Evolutionary conservation across 2,888 invertebrate species (phyloP).

Genomic region (Noctua fimbriata): DNA sequence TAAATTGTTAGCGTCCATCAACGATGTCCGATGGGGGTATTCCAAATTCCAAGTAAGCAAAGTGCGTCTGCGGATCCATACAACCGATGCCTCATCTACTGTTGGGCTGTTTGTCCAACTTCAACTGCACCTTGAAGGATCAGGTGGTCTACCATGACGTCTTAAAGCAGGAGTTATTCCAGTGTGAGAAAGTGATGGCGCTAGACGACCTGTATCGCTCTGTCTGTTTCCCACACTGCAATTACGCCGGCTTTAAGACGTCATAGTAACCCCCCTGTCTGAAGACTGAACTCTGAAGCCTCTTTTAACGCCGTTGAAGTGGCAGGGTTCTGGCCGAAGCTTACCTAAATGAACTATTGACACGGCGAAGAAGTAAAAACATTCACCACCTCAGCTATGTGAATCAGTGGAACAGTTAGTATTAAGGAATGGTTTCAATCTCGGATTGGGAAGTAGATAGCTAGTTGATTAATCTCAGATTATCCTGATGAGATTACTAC

Average conservation of each 20-base stretch:
- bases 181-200: no score
- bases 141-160: no score
- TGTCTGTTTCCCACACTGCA: no score
- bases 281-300: neutral
- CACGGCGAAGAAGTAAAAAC: neutral
- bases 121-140: neutral
- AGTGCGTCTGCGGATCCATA: neutral
- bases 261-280: no score
- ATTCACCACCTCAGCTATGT: neutral
- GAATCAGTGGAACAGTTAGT: neutral
- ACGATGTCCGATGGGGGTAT: neutral
- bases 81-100: neutral
- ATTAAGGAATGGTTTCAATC: neutral
- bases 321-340: neutral
- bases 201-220: no score
- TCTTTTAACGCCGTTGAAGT: neutral
- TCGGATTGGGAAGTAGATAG: neutral
- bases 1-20: neutral
- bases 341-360: neutral
- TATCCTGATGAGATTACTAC: conserved; percentile 13
- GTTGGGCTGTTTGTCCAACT: neutral
- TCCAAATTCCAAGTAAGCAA: neutral
- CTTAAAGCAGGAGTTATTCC: no score
- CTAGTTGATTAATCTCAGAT: conserved; percentile 7
- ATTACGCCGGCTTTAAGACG: no score